Base-by-base conservation (phyloP, 2,888 invertebrate genomes). In the Perizoma affinitatum region DNA sequence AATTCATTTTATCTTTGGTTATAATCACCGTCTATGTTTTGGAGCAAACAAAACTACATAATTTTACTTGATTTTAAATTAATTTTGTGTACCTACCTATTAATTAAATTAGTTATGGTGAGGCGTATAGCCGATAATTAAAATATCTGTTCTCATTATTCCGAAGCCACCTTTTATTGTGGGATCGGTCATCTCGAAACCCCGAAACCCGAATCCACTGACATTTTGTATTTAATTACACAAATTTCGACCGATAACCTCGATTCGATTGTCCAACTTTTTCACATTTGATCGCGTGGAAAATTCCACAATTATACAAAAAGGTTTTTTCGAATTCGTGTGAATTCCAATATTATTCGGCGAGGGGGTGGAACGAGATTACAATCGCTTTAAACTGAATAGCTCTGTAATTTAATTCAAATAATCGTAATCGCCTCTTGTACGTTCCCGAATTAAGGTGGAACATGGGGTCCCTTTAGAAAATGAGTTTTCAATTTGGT, bases 241-340 rank as follows among this genome's bases (percentile, higher is more conserved):
- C 63, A 70, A 74, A 78, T 74, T 22, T 72, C 67, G 67, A 72
- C 62, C 72, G 69, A 66, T 74, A 72, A 77, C 79, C 79, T 73
- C 74, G 63, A 65, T 75, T 65, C 57, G 66, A 73, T 67, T 69
- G 76, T 71, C 72, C 71, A 79, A 76, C 76, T 76, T 70, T 75
- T 70, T 74, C 72, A 70, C 70, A 71, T 54, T 67, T 68, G 72
- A 73, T 75, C 73, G 70, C 69, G 71, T 54, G 80, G 77, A 79
- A 79, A 79, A 79, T 79, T 71, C 76, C 74, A 74, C 78, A 74
- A 78, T 79, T 73, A 76, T 74, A 77, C 76, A 77, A 79, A 76
- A 73, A 74, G 68, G 77, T 79, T 78, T 74, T 74, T 74, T 66
- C 69, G 70, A 74, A 75, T 78, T 78, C 74, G 73, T 65, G 72